These are phyloP conservation scores for Formica selysi DNA, from an alignment of 1,140 invertebrate species.

Conservation along the genomic window DNA sequence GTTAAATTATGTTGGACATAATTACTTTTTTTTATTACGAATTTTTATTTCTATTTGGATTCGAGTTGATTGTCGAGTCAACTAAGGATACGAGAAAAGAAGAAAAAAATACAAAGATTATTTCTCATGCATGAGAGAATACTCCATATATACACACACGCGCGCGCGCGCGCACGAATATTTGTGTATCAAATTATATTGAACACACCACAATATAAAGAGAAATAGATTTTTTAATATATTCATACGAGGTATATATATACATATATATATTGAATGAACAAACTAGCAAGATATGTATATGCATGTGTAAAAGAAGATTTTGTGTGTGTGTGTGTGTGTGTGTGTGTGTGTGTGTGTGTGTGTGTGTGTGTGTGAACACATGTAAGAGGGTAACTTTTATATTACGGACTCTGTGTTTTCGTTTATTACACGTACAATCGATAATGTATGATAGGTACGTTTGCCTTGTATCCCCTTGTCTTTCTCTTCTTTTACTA, in stretches of 20 bases:
- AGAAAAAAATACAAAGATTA: background rate
- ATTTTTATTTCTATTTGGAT: constrained; percentile 38
- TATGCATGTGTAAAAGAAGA: constrained; percentile 48
- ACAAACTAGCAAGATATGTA: constrained; percentile 43
- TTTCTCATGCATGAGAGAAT: constrained; percentile 52
- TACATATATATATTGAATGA: constrained; percentile 26
- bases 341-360: constrained; percentile 33
- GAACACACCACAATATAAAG: constrained; percentile 59
- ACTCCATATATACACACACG: constrained; percentile 36
- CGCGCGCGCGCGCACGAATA: background rate
- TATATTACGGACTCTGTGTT: constrained; percentile 45
- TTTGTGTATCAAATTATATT: constrained; percentile 49
- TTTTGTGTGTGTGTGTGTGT: constrained; percentile 32
- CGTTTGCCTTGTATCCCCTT: background rate
- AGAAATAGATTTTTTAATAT: constrained; percentile 67
- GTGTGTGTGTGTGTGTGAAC: background rate
- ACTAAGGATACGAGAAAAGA: background rate
- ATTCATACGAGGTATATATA: constrained; percentile 60
- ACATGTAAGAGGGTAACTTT: constrained; percentile 21
- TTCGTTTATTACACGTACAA: constrained; percentile 45
- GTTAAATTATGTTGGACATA: constrained; percentile 51
- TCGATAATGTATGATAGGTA: constrained; percentile 39
- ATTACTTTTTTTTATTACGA: constrained; percentile 39
- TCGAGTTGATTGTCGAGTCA: constrained; percentile 22
- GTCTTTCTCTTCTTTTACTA: background rate